A percentile compares a stretch with the other conserved stretches of the same genome.
phyloP scores from a whole-genome alignment of 2,888 invertebrate species.

The Dione vanillae region DNA sequence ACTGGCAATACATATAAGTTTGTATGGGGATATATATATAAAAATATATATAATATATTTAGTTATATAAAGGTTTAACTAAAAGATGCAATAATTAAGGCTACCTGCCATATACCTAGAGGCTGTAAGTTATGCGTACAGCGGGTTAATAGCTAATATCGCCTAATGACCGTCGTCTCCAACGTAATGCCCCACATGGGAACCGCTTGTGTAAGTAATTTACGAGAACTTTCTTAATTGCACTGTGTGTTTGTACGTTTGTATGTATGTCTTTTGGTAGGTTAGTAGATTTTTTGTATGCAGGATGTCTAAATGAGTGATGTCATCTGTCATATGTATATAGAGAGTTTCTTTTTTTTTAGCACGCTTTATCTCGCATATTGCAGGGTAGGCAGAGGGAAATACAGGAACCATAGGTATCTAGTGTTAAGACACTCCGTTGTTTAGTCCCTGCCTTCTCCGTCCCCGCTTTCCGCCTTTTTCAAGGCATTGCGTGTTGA shows the following conservation, averaged over 20 bases:
- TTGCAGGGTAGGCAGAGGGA: too few species aligned
- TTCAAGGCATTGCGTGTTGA: too few species aligned
- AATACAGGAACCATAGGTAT: too few species aligned
- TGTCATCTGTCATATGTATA: not conserved
- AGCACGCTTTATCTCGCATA: too few species aligned
- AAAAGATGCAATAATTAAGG: constrained; percentile 5
- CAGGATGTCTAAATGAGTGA: too few species aligned
- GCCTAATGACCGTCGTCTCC: constrained; percentile 83
- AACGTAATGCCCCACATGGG: constrained; percentile 78
- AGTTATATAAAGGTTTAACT: not conserved
- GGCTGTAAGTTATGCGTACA: constrained; percentile 68
- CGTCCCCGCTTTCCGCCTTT: too few species aligned
- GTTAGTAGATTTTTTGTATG: not conserved
- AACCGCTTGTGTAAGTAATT: constrained; percentile 57
- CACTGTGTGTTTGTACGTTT: constrained; percentile 44
- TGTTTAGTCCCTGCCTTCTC: too few species aligned
- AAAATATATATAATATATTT: too few species aligned
- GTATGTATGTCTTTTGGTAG: constrained; percentile 31
- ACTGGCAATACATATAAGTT: too few species aligned
- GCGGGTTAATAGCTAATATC: constrained; percentile 84
- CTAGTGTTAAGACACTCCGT: too few species aligned
- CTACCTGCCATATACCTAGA: constrained; percentile 39
- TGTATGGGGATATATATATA: too few species aligned
- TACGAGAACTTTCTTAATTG: constrained; percentile 55
- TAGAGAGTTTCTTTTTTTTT: too few species aligned